Conservation (phyloP, 2,797 vertebrate genomes). For the Hippopotamyrus pictus region DNA sequence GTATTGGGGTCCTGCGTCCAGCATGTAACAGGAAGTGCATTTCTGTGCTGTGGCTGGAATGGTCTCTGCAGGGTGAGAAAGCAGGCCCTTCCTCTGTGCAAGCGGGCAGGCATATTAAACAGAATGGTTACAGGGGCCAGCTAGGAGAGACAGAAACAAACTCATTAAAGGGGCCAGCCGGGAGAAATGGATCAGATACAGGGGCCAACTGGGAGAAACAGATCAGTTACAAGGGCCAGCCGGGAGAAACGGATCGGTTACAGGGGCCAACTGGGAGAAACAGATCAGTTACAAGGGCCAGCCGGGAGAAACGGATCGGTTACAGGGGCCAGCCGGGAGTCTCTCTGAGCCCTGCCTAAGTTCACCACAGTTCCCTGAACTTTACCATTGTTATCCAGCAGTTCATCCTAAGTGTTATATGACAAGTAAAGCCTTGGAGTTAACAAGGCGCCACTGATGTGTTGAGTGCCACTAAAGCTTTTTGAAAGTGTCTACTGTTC, state of each 20-base stretch:
- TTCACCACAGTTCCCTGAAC: background rate
- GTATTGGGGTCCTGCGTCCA: background rate
- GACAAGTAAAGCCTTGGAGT: conserved; percentile 13
- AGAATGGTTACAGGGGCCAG: background rate
- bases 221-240: background rate
- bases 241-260: background rate
- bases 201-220: background rate
- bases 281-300: background rate
- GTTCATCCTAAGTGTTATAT: background rate
- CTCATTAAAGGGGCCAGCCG: background rate
- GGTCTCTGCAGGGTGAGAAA: conserved; percentile 43
- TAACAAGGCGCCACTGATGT: conserved; percentile 10
- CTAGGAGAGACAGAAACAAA: no score
- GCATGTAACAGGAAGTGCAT: conserved; percentile 48
- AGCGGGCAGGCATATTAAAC: conserved; percentile 29
- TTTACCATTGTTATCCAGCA: background rate
- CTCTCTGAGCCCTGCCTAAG: background rate
- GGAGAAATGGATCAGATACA: background rate
- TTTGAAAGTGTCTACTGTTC: background rate
- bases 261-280: background rate
- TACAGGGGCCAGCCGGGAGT: background rate
- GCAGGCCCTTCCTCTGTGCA: conserved; percentile 32
- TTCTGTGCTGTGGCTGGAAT: conserved; percentile 42
- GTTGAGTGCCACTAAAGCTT: conserved; percentile 8
- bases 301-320: background rate